phyloP scores from a whole-genome alignment of 2,888 invertebrate genomes.

The Mystacides longicornis region DNA sequence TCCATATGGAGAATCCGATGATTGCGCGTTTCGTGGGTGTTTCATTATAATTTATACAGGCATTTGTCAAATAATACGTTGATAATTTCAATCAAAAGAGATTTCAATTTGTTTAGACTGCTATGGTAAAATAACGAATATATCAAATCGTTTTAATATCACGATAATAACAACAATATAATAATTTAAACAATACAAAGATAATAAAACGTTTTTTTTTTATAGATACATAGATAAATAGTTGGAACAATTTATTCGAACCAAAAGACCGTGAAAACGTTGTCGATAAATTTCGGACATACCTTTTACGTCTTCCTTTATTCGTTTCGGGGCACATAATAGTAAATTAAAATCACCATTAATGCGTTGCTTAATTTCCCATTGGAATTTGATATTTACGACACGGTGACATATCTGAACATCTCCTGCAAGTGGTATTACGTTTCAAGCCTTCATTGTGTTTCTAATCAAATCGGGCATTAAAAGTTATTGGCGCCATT shows the following conservation, averaged over 20 bases:
- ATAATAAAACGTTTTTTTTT: too few relatives aligned
- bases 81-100: neutral
- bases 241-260: neutral
- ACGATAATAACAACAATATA: too few relatives aligned
- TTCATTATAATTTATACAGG: too few relatives aligned
- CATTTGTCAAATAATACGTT: too few relatives aligned
- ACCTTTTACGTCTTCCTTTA: neutral
- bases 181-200: too few relatives aligned
- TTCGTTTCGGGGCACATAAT: neutral
- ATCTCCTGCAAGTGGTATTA: neutral
- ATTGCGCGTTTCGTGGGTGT: too few relatives aligned
- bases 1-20: too few relatives aligned
- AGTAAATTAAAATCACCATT: neutral
- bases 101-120: neutral
- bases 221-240: too few relatives aligned
- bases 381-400: conserved; percentile 2
- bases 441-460: neutral
- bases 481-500: neutral
- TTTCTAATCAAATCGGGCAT: neutral
- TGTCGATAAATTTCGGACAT: neutral
- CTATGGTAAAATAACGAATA: neutral
- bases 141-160: too few relatives aligned
- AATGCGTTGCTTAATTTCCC: neutral
- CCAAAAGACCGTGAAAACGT: neutral
- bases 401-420: neutral